Base-by-base conservation (phyloP, 2,113 vertebrate species). In the Cinclus cinclus region DNA sequence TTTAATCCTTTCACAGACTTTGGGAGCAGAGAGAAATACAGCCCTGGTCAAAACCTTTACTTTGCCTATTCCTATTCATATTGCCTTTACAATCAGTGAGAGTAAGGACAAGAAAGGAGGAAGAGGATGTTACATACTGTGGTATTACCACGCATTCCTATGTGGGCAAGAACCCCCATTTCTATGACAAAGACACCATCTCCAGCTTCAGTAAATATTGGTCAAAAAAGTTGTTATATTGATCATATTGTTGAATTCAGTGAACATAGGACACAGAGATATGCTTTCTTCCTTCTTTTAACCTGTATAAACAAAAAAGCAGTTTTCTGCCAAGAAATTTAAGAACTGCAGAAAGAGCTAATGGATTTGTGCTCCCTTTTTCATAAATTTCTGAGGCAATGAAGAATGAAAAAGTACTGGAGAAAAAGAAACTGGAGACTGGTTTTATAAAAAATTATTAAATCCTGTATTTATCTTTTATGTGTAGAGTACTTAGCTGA, bases 301-400 rank as follows among this genome's bases (percentile, higher is more conserved):
- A 27, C 18, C 10, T 21, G 1, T 31, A 21, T 53, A 62, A 91
- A 46, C 1, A 7, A 59, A 64, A 70, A 16, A 62, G 0, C 2
- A 65, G 15, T 24, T 67, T 85, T 79, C 27, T 68, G 4, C 8
- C 35, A 60, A 22, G n/a, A 37, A 55, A 2, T 75, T 84, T 53
- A 75, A 60, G 44, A 75, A 56, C 24, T 6, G 1, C 82, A 89
- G 25, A 59, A 82, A 70, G 1, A 62, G 6, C 21, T 35, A 81
- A 64, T n/a, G 15, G 12, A 31, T 39, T 74, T 17, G 30, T 79
- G 14, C 10, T 87, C 4, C 10, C 58, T 87, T 46, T 73, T 46
- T 28, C n/a, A 10, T 65, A 5, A 2, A 74, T 65, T 68, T 69
- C 30, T 52, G 28, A 42, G 37, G 10, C 28, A 44, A 21, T 37